Base-by-base conservation (phyloP, 2,113 vertebrate species). In the Alethe castanea region DNA sequence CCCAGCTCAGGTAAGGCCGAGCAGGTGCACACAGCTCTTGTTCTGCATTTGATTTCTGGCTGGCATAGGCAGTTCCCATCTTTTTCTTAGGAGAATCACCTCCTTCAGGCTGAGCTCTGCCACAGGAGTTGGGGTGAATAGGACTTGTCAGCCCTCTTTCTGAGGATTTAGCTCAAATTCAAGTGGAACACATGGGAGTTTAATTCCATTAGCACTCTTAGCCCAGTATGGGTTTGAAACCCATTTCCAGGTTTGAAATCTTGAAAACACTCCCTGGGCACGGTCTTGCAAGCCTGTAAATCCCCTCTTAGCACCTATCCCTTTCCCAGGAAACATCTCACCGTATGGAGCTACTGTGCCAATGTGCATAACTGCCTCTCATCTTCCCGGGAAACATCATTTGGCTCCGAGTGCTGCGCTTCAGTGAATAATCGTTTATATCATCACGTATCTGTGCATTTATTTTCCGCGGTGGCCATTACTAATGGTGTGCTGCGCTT, bases 81-180 rank as follows among this genome's bases (percentile, higher is more conserved):
- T 71, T 69, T 12, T n/a, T 56, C 29, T 9, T 35, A 7, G 28
- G 22, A 50, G 31, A n/a, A n/a, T 36, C 56, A 47, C 33, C 56
- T 91, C 56, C 42, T 79, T 48, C 26, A 50, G 61, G 61, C 69
- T 42, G 65, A 76, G 74, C 38, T 59, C 35, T 5, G 7, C 61
- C 5, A 3, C 31, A 53, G 47, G 56, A 33, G 4, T 4, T 31
- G 56, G 35, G 35, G 57, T 12, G 53, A 61, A 67, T 6, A 25
- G 64, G 29, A 57, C 65, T 71, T 71, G 38, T 47, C 71, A 80
- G 8, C 54, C 17, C 29, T 10, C 0, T 44, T 79, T 33, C 85
- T 61, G 70, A 73, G 88, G 59, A 53, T 70, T 79, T 61, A 69
- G 14, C 66, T 87, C 40, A 72, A 54, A 84, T 69, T 81, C 69